phyloP scores from a whole-genome alignment of 2,888 invertebrate species.

The Cephonodes hylas region DNA sequence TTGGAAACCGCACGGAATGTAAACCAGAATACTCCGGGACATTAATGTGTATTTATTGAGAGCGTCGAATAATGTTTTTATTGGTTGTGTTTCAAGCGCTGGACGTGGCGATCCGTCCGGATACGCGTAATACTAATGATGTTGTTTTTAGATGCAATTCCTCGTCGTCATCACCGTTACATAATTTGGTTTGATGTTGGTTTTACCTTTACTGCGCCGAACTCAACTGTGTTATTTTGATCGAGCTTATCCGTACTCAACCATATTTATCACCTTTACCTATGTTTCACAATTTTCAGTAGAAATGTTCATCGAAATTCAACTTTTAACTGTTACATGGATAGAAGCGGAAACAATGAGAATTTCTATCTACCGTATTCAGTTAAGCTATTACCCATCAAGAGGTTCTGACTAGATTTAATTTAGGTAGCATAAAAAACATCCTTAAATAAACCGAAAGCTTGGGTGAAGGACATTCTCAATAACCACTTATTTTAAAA shows the following conservation, averaged over 20 bases:
- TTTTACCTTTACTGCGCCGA: not conserved
- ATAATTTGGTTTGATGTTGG: not conserved
- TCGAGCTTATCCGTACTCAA: not conserved
- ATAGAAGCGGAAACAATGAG: too few relatives aligned
- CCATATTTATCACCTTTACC: too few relatives aligned
- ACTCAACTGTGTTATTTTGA: not conserved
- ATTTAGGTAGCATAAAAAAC: too few relatives aligned
- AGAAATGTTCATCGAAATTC: not conserved
- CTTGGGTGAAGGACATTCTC: too few relatives aligned
- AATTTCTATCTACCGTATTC: too few relatives aligned
- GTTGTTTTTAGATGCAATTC: conserved; percentile 17
- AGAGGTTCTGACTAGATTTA: too few relatives aligned
- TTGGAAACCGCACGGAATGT: conserved; percentile 78
- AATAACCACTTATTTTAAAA: too few relatives aligned
- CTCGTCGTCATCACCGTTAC: not conserved
- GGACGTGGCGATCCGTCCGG: conserved; percentile 59
- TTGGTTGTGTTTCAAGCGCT: conserved; percentile 59
- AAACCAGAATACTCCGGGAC: conserved; percentile 77
- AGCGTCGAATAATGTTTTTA: conserved; percentile 79
- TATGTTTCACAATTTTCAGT: not conserved
- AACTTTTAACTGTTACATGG: too few relatives aligned
- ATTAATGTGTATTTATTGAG: conserved; percentile 81
- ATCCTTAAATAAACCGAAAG: too few relatives aligned
- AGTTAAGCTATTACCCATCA: too few relatives aligned
- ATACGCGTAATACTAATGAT: conserved; percentile 38